phyloP scores from a whole-genome alignment of 2,113 vertebrate genomes.

The Sinocyclocheilus maitianheensis region DNA sequence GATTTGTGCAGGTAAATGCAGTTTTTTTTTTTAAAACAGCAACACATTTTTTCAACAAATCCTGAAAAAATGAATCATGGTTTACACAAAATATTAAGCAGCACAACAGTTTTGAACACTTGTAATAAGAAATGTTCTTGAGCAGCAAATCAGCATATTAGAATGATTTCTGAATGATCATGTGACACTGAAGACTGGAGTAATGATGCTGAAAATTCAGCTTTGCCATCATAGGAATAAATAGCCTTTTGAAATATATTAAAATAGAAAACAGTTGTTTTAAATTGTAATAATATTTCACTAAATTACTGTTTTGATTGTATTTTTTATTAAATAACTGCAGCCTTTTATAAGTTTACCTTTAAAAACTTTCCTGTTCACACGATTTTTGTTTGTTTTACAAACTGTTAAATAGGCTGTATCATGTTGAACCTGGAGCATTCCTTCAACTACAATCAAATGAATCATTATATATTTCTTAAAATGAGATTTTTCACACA shows the following conservation, averaged over 20 bases:
- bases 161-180: background rate
- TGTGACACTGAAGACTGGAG: background rate
- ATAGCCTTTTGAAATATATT: too few species aligned
- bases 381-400: background rate
- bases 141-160: background rate
- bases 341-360: background rate
- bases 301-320: too few species aligned
- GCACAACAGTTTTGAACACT: background rate
- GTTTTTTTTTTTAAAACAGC: too few species aligned
- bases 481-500: too few species aligned
- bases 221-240: background rate
- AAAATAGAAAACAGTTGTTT: too few species aligned
- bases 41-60: too few species aligned
- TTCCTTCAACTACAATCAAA: too few species aligned
- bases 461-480: background rate
- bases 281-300: background rate
- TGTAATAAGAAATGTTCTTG: background rate
- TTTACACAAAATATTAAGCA: background rate
- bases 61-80: background rate
- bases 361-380: background rate
- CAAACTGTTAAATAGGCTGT: background rate
- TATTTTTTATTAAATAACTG: background rate
- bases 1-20: too few species aligned
- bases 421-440: background rate
- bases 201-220: background rate